Evolutionary conservation across 1,140 invertebrate genomes (phyloP), one percentile per base, ranked within the genome.

Genomic region (Hetaerina americana): DNA sequence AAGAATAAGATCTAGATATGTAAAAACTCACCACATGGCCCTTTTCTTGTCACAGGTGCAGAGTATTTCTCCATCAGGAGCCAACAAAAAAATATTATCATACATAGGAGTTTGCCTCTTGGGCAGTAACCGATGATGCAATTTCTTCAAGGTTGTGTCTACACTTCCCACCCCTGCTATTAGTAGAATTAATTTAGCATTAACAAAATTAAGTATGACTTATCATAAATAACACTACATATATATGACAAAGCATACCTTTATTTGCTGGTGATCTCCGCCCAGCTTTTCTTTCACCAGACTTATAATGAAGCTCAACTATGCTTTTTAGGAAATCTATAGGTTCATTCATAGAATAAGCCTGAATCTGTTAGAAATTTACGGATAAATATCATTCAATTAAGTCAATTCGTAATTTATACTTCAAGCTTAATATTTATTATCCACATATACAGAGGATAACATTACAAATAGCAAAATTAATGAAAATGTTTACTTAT

Each of bases 21-120:
- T 18, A 10, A 5, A 57, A 29, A 76, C 73, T 80, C 85, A 92
- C 93, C 93, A 95, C 72, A 87, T 80, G 0, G 90, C 91, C 78
- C 94, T 94, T 73, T 89, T 89, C n/a, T 83, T 82, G 79, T 93
- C 90, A 79, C 91, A 92, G 0, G 91, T 92, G 77, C 91, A 92
- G 1, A 94, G 80, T 15, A 88, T 80, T 73, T 92, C 88, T 6
- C 90, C 90, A 80, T 94, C 92, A 0, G 91, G 90, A 6, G 92
- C 92, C 80, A 88, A 80, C 40, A 95, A 80, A 70, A 87, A 86
- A 77, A 91, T 92, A 80, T 94, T 94, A 77, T 93, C 85, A 81
- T 94, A 95, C 57, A 94, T 81, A 0, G 88, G 88, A 74, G 86
- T 89, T 84, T 85, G 27, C 87, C 79, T 18, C 84, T 85, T 22